Percentiles rank a stretch among this genome's conserved stretches.
These are phyloP conservation scores for Stomatorhinus walkeri DNA, from an alignment of 2,797 vertebrate species.

Conservation along the genomic window DNA sequence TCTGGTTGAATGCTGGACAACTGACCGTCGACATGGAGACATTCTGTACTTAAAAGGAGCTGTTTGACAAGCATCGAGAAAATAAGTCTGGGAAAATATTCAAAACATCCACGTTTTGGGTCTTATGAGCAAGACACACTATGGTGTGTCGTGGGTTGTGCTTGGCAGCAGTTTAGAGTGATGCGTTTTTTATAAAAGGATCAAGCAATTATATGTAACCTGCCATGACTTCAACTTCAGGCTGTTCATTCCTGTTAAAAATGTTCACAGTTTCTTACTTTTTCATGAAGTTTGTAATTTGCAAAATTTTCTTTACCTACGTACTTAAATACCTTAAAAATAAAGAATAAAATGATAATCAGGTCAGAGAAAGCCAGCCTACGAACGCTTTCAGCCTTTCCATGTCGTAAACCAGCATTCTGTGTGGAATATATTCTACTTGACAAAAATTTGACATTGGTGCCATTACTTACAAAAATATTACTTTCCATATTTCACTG, in stretches of 20 bases:
- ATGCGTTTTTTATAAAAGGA: background rate
- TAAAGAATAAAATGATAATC: background rate
- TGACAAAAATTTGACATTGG: background rate
- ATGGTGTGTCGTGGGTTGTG: background rate
- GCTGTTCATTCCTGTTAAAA: background rate
- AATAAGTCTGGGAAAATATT: conserved; percentile 18
- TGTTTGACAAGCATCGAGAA: background rate
- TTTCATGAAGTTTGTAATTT: background rate
- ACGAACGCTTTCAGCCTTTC: background rate
- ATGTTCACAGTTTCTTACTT: background rate
- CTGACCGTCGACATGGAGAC: background rate
- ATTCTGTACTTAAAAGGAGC: conserved; percentile 15
- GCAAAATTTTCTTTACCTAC: background rate
- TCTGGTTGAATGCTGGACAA: conserved; percentile 5
- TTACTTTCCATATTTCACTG: background rate
- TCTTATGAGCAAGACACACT: background rate
- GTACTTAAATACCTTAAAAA: background rate
- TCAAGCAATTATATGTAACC: background rate
- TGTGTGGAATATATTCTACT: background rate
- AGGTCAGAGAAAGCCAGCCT: background rate
- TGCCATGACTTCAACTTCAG: background rate
- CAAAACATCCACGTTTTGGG: background rate
- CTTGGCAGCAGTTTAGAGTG: background rate
- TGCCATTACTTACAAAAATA: background rate
- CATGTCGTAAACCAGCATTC: background rate